phyloP scores from a whole-genome alignment of 1,140 invertebrate genomes.

The Micrasema longulum region DNA sequence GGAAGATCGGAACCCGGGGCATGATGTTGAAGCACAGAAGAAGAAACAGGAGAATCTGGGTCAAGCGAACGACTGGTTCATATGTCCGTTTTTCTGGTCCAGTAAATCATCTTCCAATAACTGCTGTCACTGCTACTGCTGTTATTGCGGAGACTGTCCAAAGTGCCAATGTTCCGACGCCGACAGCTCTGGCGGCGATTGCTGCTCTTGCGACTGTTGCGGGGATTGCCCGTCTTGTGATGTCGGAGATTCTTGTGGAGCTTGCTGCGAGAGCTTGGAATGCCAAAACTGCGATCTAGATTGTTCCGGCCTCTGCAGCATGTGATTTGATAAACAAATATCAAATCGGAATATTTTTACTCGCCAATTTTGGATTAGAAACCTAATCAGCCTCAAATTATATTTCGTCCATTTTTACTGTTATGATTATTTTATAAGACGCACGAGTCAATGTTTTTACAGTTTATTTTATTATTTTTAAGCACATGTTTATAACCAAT shows the following conservation, averaged over 20 bases:
- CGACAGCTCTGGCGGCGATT: not conserved
- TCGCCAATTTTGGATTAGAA: no score
- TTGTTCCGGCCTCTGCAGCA: not conserved
- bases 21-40: not conserved
- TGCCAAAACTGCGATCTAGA: not conserved
- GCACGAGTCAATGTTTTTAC: no score
- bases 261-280: not conserved
- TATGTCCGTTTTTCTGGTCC: not conserved
- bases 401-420: no score
- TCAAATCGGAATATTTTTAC: no score
- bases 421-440: no score
- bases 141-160: not conserved
- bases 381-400: no score
- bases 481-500: no score
- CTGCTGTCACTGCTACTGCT: not conserved
- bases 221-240: constrained; percentile 4
- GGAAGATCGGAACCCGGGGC: not conserved
- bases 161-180: not conserved
- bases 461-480: no score
- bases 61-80: not conserved
- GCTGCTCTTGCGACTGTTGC: not conserved
- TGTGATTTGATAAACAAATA: no score
- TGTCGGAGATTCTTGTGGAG: not conserved
- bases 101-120: not conserved
- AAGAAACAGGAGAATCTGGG: not conserved